These are phyloP conservation scores for Danio albolineatus DNA, from an alignment of 2,797 vertebrate species.

Conservation along the genomic window DNA sequence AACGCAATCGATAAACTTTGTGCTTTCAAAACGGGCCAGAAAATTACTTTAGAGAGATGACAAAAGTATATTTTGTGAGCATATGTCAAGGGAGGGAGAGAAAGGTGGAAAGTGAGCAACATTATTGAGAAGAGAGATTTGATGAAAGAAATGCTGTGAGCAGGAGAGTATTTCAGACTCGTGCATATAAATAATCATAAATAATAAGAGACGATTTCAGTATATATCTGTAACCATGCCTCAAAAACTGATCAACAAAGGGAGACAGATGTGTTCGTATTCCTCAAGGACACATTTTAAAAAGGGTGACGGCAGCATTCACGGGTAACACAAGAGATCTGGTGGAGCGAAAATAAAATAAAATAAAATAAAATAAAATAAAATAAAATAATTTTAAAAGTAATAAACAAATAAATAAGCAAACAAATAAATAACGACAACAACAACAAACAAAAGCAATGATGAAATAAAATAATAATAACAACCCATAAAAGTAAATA, in stretches of 20 bases:
- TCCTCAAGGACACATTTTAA: not conserved
- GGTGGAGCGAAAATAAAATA: not conserved
- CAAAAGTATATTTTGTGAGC: slow-evolving; percentile 59
- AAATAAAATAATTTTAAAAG: too few species aligned
- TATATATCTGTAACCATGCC: not conserved
- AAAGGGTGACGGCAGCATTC: slow-evolving; percentile 13
- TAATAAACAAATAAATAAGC: too few species aligned
- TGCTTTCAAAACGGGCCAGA: slow-evolving; percentile 64
- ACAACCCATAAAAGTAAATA: too few species aligned
- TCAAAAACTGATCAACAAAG: slow-evolving; percentile 8
- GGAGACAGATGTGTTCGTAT: slow-evolving; percentile 9
- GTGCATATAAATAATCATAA: slow-evolving; percentile 44
- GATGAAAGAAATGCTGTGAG: slow-evolving; percentile 15
- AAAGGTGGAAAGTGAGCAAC: slow-evolving; percentile 19
- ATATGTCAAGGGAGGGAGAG: slow-evolving; percentile 30
- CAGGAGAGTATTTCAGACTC: not conserved
- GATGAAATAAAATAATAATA: too few species aligned
- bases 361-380: too few species aligned
- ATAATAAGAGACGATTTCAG: slow-evolving; percentile 28
- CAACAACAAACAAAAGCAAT: too few species aligned
- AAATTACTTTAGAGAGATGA: slow-evolving; percentile 64
- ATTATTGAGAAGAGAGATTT: slow-evolving; percentile 53
- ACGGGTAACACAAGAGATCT: not conserved
- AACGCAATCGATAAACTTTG: slow-evolving; percentile 61
- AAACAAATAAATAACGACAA: too few species aligned